Percentiles rank a stretch among this genome's conserved stretches.
These are phyloP conservation scores for Takifugu ocellatus DNA, from an alignment of 2,797 vertebrate genomes.

Conservation along the genomic window DNA sequence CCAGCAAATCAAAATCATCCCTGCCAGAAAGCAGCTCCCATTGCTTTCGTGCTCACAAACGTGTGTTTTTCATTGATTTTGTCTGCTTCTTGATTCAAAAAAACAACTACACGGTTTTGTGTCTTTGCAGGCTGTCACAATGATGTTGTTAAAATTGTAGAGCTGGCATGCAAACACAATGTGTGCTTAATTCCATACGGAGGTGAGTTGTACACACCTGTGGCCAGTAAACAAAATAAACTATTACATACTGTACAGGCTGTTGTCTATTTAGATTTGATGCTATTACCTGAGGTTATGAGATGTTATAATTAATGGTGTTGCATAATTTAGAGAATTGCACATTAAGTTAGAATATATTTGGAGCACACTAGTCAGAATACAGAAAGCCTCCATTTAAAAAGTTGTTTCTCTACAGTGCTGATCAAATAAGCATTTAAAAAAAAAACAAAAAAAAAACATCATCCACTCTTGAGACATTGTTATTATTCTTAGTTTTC, in stretches of 20 bases:
- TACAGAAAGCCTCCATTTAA: too few species aligned
- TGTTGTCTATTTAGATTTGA: slow-evolving; percentile 2
- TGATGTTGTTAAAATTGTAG: slow-evolving; percentile 94
- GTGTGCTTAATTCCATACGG: slow-evolving; percentile 97
- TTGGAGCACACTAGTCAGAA: neutral
- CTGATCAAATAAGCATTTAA: too few species aligned
- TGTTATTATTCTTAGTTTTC: too few species aligned
- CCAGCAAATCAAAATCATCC: slow-evolving; percentile 33
- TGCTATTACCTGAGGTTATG: neutral
- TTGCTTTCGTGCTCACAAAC: slow-evolving; percentile 10
- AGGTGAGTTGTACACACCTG: slow-evolving; percentile 75
- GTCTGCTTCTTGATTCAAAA: slow-evolving; percentile 3
- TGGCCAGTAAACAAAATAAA: slow-evolving; percentile 13
- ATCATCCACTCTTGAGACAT: too few species aligned
- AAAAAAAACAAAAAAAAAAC: too few species aligned
- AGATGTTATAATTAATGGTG: neutral
- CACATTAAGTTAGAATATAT: neutral
- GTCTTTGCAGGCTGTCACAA: slow-evolving; percentile 84
- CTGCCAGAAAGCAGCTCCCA: slow-evolving; percentile 22
- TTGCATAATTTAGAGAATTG: slow-evolving; percentile 3
- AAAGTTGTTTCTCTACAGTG: too few species aligned
- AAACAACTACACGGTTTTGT: slow-evolving; percentile 2
- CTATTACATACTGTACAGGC: neutral
- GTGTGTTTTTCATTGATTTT: slow-evolving; percentile 34
- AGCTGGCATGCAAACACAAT: slow-evolving; percentile 92